A percentile compares a stretch with the other conserved stretches of the same genome.
Conservation (phyloP, 1,140 invertebrate species). For the Drosophila tani region DNA sequence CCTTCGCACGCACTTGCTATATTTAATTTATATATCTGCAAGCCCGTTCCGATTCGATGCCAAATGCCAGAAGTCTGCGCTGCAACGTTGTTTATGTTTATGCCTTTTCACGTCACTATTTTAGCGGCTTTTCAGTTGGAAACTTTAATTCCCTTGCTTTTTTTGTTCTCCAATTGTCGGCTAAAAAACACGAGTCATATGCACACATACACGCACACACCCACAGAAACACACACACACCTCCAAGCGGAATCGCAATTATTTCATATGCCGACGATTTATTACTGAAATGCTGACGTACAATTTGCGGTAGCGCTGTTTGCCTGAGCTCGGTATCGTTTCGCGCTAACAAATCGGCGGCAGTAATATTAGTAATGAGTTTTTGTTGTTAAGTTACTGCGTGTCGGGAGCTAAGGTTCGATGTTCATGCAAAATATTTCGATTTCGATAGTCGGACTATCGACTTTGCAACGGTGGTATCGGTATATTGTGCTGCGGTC, state of each 20-base stretch:
- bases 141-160: conserved; percentile 34
- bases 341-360: conserved; percentile 28
- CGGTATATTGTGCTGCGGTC: not conserved
- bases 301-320: conserved; percentile 15
- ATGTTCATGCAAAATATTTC: conserved; percentile 26
- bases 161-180: conserved; percentile 64
- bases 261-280: conserved; percentile 17
- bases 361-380: conserved; percentile 42
- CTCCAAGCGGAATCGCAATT: conserved; percentile 5
- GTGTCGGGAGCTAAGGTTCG: conserved; percentile 24
- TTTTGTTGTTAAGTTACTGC: conserved; percentile 37
- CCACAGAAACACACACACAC: conserved; percentile 16
- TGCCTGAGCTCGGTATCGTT: conserved; percentile 20
- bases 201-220: conserved; percentile 37
- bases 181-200: conserved; percentile 75
- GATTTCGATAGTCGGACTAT: conserved; percentile 5
- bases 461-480: not conserved
- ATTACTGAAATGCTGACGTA: conserved; percentile 25
- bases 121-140: conserved; percentile 26
- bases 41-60: conserved; percentile 13
- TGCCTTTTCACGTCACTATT: conserved; percentile 4
- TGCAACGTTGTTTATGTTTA: conserved; percentile 17
- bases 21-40: conserved; percentile 46
- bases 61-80: conserved; percentile 10
- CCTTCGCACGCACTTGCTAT: conserved; percentile 54